Conservation (phyloP, 2,888 invertebrate species). For the Eudasyphora cyanicolor region DNA sequence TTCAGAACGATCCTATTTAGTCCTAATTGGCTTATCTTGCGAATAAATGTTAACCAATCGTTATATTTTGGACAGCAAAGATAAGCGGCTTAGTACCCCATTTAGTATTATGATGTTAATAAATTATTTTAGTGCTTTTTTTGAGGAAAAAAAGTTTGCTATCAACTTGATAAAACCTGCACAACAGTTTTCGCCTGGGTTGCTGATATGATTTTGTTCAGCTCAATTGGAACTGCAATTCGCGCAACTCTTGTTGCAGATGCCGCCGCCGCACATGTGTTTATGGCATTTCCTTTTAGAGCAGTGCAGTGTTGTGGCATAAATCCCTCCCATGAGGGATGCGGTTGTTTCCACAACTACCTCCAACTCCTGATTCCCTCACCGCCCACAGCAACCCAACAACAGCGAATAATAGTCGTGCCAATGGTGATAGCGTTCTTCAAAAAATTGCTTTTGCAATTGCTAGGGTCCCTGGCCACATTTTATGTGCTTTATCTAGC, state of each 20-base stretch:
- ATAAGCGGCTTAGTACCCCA: too few relatives aligned
- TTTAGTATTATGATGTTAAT: too few relatives aligned
- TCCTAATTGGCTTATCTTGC: too few relatives aligned
- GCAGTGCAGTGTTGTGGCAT: neutral
- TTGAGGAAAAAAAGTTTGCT: too few relatives aligned
- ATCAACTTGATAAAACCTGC: neutral
- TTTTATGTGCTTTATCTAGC: neutral
- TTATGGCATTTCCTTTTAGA: neutral
- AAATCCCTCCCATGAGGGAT: neutral
- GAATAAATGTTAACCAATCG: too few relatives aligned
- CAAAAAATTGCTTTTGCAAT: neutral
- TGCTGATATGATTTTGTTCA: constrained; percentile 18
- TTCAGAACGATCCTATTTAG: too few relatives aligned
- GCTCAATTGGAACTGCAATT: constrained; percentile 27
- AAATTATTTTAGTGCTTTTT: neutral
- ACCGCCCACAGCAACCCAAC: neutral
- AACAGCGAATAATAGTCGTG: neutral
- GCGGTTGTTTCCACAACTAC: neutral
- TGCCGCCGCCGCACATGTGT: neutral
- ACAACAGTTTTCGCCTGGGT: neutral
- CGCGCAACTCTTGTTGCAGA: neutral
- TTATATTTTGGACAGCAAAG: too few relatives aligned
- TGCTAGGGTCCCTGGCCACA: constrained; percentile 3
- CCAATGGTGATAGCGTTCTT: neutral
- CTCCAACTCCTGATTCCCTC: neutral